These are phyloP conservation scores for Neotoxoptera formosana DNA, from an alignment of 1,140 invertebrate genomes.

Conservation along the genomic window DNA sequence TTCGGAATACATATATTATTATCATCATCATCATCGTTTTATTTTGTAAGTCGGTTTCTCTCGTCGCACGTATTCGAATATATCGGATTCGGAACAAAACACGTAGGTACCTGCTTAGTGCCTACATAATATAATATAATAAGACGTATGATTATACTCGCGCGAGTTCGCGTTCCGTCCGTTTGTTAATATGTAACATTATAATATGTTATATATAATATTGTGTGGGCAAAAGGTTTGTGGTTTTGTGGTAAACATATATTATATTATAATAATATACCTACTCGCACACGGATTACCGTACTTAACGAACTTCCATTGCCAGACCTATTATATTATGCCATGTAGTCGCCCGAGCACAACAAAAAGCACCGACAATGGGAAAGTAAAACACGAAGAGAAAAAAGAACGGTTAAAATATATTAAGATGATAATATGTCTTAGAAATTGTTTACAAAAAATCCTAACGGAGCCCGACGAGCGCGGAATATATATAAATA, in stretches of 20 bases:
- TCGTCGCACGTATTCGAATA: background rate
- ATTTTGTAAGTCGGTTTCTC: background rate
- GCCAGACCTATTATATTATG: background rate
- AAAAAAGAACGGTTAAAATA: background rate
- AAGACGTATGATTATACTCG: background rate
- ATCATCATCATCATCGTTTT: background rate
- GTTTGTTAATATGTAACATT: background rate
- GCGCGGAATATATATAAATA: background rate
- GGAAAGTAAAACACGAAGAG: background rate
- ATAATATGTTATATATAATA: too few relatives aligned
- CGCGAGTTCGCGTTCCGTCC: too few relatives aligned
- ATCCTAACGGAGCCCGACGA: background rate
- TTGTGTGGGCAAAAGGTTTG: background rate
- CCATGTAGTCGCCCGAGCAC: background rate
- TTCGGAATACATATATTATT: background rate
- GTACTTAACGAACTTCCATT: slow-evolving; percentile 46
- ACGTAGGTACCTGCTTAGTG: too few relatives aligned
- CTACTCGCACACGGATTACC: slow-evolving; percentile 1
- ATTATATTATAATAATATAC: too few relatives aligned
- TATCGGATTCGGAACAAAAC: background rate
- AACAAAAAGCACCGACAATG: background rate
- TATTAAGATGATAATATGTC: background rate
- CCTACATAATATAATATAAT: background rate
- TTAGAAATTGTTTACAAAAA: background rate
- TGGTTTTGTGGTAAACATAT: background rate